phyloP scores from a whole-genome alignment of 2,113 vertebrate species.

The Ranitomeya variabilis region DNA sequence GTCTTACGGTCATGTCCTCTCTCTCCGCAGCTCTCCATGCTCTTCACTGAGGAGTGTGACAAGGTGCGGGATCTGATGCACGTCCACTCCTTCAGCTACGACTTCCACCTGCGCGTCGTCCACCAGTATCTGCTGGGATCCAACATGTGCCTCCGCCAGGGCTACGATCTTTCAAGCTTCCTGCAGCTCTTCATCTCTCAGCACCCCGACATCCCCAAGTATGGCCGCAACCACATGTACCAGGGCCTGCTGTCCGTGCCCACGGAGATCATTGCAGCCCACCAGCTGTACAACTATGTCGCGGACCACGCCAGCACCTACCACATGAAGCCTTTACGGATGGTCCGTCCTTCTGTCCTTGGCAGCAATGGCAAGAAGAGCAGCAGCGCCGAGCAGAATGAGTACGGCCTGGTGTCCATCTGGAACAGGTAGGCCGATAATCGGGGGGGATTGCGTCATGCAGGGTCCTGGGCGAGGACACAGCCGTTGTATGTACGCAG shows the following conservation, averaged over 20 bases:
- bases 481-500: neutral
- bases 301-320: constrained; percentile 94
- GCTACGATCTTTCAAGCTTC: constrained; percentile 95
- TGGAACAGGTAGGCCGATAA: constrained; percentile 85
- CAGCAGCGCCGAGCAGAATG: constrained; percentile 80
- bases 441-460: neutral
- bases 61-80: constrained; percentile 98
- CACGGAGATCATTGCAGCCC: constrained; percentile 92
- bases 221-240: constrained; percentile 94
- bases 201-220: constrained; percentile 93
- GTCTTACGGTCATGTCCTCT: constrained; percentile 9
- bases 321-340: constrained; percentile 93
- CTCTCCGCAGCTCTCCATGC: constrained; percentile 88
- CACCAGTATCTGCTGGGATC: constrained; percentile 93
- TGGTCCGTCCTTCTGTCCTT: constrained; percentile 77
- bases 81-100: constrained; percentile 97
- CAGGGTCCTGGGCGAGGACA: neutral
- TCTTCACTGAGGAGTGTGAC: constrained; percentile 98
- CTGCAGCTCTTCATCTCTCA: constrained; percentile 93
- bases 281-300: constrained; percentile 97
- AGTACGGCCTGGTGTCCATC: constrained; percentile 92
- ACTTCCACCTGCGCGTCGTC: constrained; percentile 96
- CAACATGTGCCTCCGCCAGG: constrained; percentile 89
- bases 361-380: constrained; percentile 78
- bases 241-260: constrained; percentile 90